Percentiles rank a stretch among this genome's conserved stretches.
These are phyloP conservation scores for Oryzias woworae DNA, from an alignment of 2,113 vertebrate species.

Conservation along the genomic window DNA sequence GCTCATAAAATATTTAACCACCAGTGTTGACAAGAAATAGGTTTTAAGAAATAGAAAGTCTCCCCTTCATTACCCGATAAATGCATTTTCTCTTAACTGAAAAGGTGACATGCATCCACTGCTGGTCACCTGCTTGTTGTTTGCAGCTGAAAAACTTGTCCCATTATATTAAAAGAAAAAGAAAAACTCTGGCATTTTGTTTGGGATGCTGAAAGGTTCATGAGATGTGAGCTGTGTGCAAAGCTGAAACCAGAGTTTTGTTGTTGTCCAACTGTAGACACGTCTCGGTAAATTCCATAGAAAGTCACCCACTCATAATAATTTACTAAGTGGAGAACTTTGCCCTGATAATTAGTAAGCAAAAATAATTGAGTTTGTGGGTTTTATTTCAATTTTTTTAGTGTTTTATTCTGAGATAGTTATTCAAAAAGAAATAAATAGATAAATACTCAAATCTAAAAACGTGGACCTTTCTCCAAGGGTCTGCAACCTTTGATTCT, in stretches of 20 bases:
- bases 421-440: too few relatives aligned
- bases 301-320: conserved; percentile 1
- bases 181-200: conserved; percentile 29
- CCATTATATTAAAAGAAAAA: conserved; percentile 34
- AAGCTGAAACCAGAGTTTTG: neutral
- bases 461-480: too few relatives aligned
- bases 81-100: conserved; percentile 66
- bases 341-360: too few relatives aligned
- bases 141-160: conserved; percentile 31
- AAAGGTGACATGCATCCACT: conserved; percentile 44
- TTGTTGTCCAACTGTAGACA: conserved; percentile 5
- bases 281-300: neutral
- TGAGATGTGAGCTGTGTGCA: conserved; percentile 21
- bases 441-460: too few relatives aligned
- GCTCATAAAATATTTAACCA: conserved; percentile 88
- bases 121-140: conserved; percentile 37
- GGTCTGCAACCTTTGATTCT: too few relatives aligned
- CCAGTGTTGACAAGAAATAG: conserved; percentile 84
- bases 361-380: too few relatives aligned
- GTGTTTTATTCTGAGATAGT: too few relatives aligned
- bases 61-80: conserved; percentile 80
- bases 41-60: conserved; percentile 87
- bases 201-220: conserved; percentile 22
- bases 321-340: too few relatives aligned
- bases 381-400: too few relatives aligned